Base-by-base conservation (phyloP, 2,113 vertebrate genomes). In the Anhinga rufa region DNA sequence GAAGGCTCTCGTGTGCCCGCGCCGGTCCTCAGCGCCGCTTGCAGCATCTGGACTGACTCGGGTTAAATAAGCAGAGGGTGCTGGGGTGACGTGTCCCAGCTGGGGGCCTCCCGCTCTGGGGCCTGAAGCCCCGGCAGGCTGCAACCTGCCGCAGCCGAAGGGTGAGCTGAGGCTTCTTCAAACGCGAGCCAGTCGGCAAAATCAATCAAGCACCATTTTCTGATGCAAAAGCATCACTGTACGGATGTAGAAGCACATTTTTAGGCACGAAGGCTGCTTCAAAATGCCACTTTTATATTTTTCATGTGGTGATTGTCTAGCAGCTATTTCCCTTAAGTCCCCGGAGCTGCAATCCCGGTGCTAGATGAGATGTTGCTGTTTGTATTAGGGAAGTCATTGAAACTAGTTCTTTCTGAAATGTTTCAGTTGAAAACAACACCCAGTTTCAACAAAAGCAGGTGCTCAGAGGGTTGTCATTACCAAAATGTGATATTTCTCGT, bases 381-480 rank as follows among this genome's bases (percentile, higher is more conserved):
- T 82, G n/a, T 88, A 77, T 90, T 85, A 87, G 79, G 89, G 76
- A 95, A 91, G 55, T 75, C 42, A 75, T 7, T 58, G 90, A 91
- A 97, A 93, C 31, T 64, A 57, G 36, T 69, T 93, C 48, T 96
- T 96, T 86, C 44, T 87, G 46, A 84, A 91, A 20, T 34, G 36
- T 82, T 97, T 96, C 84, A 94, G 91, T 61, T 84, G 72, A 76
- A 96, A 93, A 95, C 80, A 52, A 78, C n/a, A 74, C 34, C 26
- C 77, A 83, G 2, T 3, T 40, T 38, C 71, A 54, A n/a, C 17
- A 46, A 46, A 78, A 83, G 62, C 58, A 81, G 71, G 69, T 51
- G 72, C 65, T 92, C 75, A 91, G 92, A 81, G 83, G 75, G 88
- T 85, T 18, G 3, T 25, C 19, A 44, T 77, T 93, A 94, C 83